Conservation (phyloP, 2,888 invertebrate genomes). For the Drosophila eohydei region DNA sequence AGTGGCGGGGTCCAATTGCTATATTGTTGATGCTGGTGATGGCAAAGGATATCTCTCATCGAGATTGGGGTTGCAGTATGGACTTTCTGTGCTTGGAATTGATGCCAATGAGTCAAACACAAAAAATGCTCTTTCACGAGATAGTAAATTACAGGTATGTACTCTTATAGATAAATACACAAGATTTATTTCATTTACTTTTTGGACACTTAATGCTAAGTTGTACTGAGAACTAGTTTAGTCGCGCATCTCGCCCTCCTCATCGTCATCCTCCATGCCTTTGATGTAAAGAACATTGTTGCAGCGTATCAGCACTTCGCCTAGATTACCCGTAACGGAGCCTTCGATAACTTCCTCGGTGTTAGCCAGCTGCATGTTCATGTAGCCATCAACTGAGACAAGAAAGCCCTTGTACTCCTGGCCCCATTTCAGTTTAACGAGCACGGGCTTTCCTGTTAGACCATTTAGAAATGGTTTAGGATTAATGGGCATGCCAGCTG, state of each 20-base stretch:
- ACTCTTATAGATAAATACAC: conserved; percentile 51
- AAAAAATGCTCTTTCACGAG: conserved; percentile 87
- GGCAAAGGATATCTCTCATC: conserved; percentile 95
- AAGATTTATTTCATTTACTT: conserved; percentile 57
- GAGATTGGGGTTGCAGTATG: conserved; percentile 89
- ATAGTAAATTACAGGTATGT: conserved; percentile 81
- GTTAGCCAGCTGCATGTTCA: conserved; percentile 99
- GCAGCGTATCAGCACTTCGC: conserved; percentile 98
- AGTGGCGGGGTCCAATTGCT: conserved; percentile 44
- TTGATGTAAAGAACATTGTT: conserved; percentile 98
- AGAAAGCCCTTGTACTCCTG: conserved; percentile 99
- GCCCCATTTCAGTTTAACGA: conserved; percentile 99
- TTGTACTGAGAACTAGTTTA: conserved; percentile 55
- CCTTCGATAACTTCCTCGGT: conserved; percentile 99
- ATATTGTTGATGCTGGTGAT: conserved; percentile 93
- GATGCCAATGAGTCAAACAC: conserved; percentile 90
- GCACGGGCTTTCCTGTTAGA: conserved; percentile 98
- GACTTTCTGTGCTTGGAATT: conserved; percentile 91
- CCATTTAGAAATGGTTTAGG: conserved; percentile 99
- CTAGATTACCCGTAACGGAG: conserved; percentile 93
- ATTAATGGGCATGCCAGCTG: conserved; percentile 97
- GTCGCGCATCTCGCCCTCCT: conserved; percentile 96
- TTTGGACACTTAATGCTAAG: conserved; percentile 36
- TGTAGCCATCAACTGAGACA: conserved; percentile 99
- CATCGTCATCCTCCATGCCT: conserved; percentile 98